These are phyloP conservation scores for Potamarius usumacintae DNA, from an alignment of 2,113 vertebrate species.

Conservation along the genomic window DNA sequence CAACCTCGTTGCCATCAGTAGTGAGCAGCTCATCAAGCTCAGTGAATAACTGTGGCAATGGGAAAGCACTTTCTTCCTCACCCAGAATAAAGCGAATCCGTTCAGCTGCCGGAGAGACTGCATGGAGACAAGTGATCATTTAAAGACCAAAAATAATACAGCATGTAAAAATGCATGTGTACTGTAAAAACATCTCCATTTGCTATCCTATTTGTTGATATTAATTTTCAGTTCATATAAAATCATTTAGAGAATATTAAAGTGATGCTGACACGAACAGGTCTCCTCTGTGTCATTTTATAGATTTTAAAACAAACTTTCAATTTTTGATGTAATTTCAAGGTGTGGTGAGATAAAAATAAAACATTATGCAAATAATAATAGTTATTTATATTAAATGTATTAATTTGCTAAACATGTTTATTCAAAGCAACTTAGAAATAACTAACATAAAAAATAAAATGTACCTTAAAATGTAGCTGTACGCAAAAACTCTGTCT, in stretches of 20 bases:
- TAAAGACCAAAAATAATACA: not conserved
- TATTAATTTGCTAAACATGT: not conserved
- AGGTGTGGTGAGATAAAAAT: not conserved
- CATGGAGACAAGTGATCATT: slow-evolving; percentile 40
- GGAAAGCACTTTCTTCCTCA: slow-evolving; percentile 91
- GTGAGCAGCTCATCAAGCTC: slow-evolving; percentile 93
- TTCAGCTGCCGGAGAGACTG: slow-evolving; percentile 92
- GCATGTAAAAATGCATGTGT: not conserved
- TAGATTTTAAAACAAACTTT: too few species aligned
- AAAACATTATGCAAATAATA: not conserved
- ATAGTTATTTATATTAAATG: not conserved
- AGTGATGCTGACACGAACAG: not conserved
- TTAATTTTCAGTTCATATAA: not conserved
- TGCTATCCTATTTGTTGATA: not conserved
- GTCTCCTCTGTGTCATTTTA: too few species aligned
- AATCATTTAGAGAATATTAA: not conserved
- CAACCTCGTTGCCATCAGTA: slow-evolving; percentile 94
- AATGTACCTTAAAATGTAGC: not conserved
- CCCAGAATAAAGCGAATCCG: slow-evolving; percentile 95
- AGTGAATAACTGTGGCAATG: slow-evolving; percentile 95
- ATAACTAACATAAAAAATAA: too few species aligned
- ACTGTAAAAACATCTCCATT: not conserved
- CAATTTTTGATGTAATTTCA: too few species aligned
- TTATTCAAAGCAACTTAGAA: not conserved
- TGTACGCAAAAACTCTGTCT: not conserved